These are phyloP conservation scores for Protobothrops mucrosquamatus DNA, from an alignment of 2,113 vertebrate species.

Conservation along the genomic window DNA sequence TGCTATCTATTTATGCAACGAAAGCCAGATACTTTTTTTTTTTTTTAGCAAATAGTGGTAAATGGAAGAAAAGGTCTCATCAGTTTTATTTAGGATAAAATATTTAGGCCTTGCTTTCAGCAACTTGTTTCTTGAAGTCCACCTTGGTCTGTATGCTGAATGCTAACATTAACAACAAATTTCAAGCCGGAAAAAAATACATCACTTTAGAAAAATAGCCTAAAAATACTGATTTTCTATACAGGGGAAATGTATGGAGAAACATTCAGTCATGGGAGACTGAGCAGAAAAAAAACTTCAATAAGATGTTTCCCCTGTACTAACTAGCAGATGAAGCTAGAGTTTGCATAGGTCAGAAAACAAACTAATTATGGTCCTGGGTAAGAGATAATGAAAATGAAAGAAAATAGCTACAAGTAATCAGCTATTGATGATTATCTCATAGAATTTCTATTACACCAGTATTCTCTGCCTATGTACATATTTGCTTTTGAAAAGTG, in stretches of 20 bases:
- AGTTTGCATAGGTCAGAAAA: not conserved
- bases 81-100: not conserved
- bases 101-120: not conserved
- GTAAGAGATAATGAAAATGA: constrained; percentile 60
- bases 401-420: not conserved
- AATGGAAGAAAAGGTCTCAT: not conserved
- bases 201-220: not conserved
- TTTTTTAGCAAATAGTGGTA: not conserved
- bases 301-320: not conserved
- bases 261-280: not conserved
- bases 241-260: not conserved
- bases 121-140: not conserved
- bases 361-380: not conserved
- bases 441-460: constrained; percentile 33
- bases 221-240: not conserved
- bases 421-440: constrained; percentile 35
- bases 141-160: not conserved
- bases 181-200: not conserved
- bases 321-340: not conserved
- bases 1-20: not conserved
- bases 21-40: not conserved
- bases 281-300: not conserved
- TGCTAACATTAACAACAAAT: not conserved
- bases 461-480: constrained; percentile 35
- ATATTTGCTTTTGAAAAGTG: constrained; percentile 78